Percentiles rank a stretch among this genome's conserved stretches.
phyloP scores from a whole-genome alignment of 2,888 invertebrate species.

The Agonopterix heracliana region DNA sequence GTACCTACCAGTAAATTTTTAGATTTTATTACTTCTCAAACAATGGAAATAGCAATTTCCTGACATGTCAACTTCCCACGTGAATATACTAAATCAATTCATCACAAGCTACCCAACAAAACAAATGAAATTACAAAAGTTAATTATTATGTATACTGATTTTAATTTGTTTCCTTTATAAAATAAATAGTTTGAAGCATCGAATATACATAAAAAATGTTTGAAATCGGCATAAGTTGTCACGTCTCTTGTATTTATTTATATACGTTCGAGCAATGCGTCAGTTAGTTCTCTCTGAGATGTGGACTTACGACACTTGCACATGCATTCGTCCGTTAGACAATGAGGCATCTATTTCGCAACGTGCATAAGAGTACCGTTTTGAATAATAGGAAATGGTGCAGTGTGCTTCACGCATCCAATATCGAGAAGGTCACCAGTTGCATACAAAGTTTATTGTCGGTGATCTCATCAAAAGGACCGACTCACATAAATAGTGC shows the following conservation, averaged over 20 bases:
- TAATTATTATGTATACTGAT: neutral
- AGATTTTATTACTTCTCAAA: no score
- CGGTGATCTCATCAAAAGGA: conserved; percentile 73
- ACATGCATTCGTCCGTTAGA: conserved; percentile 43
- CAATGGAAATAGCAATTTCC: no score
- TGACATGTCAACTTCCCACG: no score
- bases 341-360: conserved; percentile 66
- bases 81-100: neutral
- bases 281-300: conserved; percentile 16
- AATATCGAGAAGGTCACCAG: conserved; percentile 64
- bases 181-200: conserved; percentile 9
- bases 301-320: conserved; percentile 39
- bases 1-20: no score
- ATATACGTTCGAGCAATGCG: conserved; percentile 1
- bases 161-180: conserved; percentile 14
- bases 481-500: conserved; percentile 70
- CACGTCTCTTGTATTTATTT: conserved; percentile 6
- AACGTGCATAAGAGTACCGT: conserved; percentile 49
- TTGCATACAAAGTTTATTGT: conserved; percentile 67
- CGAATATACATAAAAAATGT: conserved; percentile 17
- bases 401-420: conserved; percentile 61
- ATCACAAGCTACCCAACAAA: conserved; percentile 1
- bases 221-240: conserved; percentile 20
- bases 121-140: neutral
- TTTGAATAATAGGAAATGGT: conserved; percentile 70